Percentiles rank a stretch among this genome's conserved stretches.
These are phyloP conservation scores for Characodon lateralis DNA, from an alignment of 2,797 vertebrate species.

Conservation along the genomic window DNA sequence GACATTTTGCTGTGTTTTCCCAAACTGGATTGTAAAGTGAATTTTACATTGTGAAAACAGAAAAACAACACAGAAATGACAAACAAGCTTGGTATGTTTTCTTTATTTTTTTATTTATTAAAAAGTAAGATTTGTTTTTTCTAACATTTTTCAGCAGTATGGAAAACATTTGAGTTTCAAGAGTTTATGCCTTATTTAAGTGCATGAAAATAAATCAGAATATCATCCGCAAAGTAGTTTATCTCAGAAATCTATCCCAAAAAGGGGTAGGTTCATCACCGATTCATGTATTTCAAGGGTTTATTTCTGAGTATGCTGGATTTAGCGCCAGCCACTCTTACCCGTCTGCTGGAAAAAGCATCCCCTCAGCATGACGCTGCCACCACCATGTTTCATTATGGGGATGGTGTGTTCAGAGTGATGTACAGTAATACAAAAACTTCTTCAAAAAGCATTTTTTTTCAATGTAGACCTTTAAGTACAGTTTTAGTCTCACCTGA, in stretches of 20 bases:
- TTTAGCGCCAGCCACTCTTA: too few relatives aligned
- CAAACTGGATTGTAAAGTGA: slow-evolving; percentile 63
- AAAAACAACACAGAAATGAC: slow-evolving; percentile 27
- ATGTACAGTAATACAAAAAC: too few relatives aligned
- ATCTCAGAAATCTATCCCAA: neutral
- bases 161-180: neutral
- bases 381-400: too few relatives aligned
- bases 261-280: too few relatives aligned
- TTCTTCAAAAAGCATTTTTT: too few relatives aligned
- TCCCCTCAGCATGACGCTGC: too few relatives aligned
- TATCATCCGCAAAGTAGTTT: neutral
- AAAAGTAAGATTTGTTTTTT: neutral
- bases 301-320: too few relatives aligned
- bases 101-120: neutral
- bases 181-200: neutral
- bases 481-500: too few relatives aligned
- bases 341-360: too few relatives aligned
- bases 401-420: too few relatives aligned
- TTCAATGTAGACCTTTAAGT: too few relatives aligned
- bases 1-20: slow-evolving; percentile 78
- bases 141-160: neutral
- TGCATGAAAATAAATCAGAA: slow-evolving; percentile 1
- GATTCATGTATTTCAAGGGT: too few relatives aligned
- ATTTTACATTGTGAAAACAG: slow-evolving; percentile 51
- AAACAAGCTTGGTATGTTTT: slow-evolving; percentile 16